These are phyloP conservation scores for Nycteola revayana DNA, from an alignment of 2,888 invertebrate species.

Conservation along the genomic window DNA sequence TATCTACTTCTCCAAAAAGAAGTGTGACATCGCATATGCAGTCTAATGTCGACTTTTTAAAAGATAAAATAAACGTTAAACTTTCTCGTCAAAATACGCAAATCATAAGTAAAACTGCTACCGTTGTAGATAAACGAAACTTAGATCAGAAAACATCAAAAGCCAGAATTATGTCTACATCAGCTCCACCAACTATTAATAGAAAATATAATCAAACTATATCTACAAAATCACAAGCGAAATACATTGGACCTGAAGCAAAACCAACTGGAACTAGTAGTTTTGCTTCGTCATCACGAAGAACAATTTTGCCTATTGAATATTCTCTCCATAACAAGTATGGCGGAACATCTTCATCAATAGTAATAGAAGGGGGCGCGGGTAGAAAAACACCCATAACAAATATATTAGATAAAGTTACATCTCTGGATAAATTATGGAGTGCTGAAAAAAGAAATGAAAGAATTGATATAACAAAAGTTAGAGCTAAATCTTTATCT, in stretches of 20 bases:
- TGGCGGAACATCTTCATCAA: conserved; percentile 47
- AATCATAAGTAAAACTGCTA: conserved; percentile 40
- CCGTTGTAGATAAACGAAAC: conserved; percentile 35
- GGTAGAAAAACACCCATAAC: conserved; percentile 75
- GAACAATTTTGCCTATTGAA: conserved; percentile 68
- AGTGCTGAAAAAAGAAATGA: conserved; percentile 74
- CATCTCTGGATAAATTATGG: conserved; percentile 81
- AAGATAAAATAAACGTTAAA: conserved; percentile 84
- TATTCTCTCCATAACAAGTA: conserved; percentile 55
- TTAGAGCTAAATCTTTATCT: conserved; percentile 41
- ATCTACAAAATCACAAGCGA: conserved; percentile 34
- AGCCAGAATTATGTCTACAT: conserved; percentile 58
- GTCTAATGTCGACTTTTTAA: conserved; percentile 83
- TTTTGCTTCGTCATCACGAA: conserved; percentile 67
- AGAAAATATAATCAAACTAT: conserved; percentile 46
- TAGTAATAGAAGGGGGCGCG: conserved; percentile 71
- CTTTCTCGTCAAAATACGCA: conserved; percentile 76
- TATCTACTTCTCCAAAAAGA: conserved; percentile 57
- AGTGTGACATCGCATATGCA: conserved; percentile 47
- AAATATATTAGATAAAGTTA: conserved; percentile 74
- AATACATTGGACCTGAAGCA: conserved; percentile 36
- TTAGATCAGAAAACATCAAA: conserved; percentile 33
- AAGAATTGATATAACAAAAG: conserved; percentile 62
- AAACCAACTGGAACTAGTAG: conserved; percentile 65
- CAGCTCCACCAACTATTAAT: conserved; percentile 67